These are phyloP conservation scores for Aegotheles bennettii DNA, from an alignment of 2,113 vertebrate genomes.

Conservation along the genomic window DNA sequence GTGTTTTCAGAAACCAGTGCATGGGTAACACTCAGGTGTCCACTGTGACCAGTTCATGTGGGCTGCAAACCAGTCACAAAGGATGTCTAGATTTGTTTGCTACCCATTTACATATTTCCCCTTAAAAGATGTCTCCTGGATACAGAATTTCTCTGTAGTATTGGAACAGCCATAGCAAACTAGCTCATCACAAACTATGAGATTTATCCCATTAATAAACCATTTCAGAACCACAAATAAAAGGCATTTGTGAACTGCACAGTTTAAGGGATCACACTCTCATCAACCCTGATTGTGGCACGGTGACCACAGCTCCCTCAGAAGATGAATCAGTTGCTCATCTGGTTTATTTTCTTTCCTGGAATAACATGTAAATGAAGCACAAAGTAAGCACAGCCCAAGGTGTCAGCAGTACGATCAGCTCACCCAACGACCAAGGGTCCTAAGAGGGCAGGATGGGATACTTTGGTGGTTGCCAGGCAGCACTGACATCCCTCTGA, in stretches of 20 bases:
- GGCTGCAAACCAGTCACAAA: neutral
- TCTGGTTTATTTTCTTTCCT: neutral
- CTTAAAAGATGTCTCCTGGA: neutral
- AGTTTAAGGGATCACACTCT: neutral
- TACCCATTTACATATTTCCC: neutral
- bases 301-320: neutral
- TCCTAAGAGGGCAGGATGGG: neutral
- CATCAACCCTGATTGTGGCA: neutral
- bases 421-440: neutral
- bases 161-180: neutral
- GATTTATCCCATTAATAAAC: neutral
- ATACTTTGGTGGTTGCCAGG: neutral
- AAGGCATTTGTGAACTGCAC: neutral
- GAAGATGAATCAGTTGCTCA: neutral
- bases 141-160: neutral
- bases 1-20: neutral
- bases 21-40: neutral
- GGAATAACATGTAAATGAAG: neutral
- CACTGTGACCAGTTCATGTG: neutral
- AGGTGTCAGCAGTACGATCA: neutral
- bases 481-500: neutral
- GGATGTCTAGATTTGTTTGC: neutral
- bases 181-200: neutral
- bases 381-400: neutral
- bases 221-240: neutral